phyloP scores from a whole-genome alignment of 2,888 invertebrate genomes.

The Drosophila algonquin region DNA sequence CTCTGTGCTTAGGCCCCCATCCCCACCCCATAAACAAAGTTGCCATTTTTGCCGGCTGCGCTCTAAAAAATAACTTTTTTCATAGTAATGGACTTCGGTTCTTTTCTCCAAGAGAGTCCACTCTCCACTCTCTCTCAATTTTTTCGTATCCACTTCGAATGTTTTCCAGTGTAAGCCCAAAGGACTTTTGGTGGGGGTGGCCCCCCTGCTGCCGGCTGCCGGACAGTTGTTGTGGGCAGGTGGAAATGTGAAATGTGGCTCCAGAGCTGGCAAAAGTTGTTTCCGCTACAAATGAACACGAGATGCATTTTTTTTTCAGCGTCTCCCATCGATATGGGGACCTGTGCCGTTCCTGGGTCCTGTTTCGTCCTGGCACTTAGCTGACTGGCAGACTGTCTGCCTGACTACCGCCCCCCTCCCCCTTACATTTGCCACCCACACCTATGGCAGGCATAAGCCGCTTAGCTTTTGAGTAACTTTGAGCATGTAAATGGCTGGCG shows the following conservation, averaged over 20 bases:
- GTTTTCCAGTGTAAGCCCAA: slow-evolving; percentile 73
- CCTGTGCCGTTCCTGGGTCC: too few species aligned
- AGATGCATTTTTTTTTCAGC: slow-evolving; percentile 38
- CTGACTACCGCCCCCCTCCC: slow-evolving; percentile 4
- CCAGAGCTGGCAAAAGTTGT: slow-evolving; percentile 75
- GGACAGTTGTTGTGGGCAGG: slow-evolving; percentile 62
- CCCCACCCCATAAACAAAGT: slow-evolving; percentile 53
- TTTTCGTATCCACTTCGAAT: slow-evolving; percentile 28
- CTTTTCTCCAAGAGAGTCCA: slow-evolving; percentile 28
- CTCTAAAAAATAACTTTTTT: slow-evolving; percentile 68
- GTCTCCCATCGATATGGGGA: slow-evolving; percentile 56
- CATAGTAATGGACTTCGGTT: slow-evolving; percentile 74
- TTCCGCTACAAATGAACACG: slow-evolving; percentile 76
- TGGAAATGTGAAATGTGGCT: slow-evolving; percentile 72
- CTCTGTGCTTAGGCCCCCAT: slow-evolving; percentile 69
- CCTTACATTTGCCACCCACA: not conserved
- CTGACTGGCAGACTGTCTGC: slow-evolving; percentile 33
- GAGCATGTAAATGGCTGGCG: slow-evolving; percentile 39
- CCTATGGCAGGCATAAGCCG: slow-evolving; percentile 54
- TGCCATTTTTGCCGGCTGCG: slow-evolving; percentile 37
- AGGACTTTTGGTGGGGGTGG: slow-evolving; percentile 1
- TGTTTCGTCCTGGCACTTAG: slow-evolving; percentile 54
- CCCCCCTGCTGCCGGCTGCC: too few species aligned
- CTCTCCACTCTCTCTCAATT: not conserved
- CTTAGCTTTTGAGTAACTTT: slow-evolving; percentile 70